These are phyloP conservation scores for Linnaemya vulpina DNA, from an alignment of 2,888 invertebrate species.

Conservation along the genomic window DNA sequence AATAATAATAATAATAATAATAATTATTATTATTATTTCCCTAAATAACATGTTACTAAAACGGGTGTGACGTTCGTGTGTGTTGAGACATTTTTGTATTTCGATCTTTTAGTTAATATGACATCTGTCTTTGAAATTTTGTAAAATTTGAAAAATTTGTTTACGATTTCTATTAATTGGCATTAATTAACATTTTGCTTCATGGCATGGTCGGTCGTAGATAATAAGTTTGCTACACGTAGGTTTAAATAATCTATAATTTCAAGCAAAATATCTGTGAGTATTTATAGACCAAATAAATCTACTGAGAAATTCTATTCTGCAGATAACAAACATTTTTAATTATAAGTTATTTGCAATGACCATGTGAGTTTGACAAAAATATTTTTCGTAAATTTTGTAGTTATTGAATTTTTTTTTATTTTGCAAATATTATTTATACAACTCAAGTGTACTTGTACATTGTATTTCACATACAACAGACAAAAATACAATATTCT, in stretches of 20 bases:
- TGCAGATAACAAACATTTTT: constrained; percentile 37
- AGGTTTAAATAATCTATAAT: not conserved
- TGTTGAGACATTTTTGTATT: no score
- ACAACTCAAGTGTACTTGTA: constrained; percentile 5
- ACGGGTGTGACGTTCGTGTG: no score
- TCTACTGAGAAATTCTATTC: constrained; percentile 10
- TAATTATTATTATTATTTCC: no score
- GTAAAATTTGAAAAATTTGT: constrained; percentile 6
- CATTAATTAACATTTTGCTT: constrained; percentile 45
- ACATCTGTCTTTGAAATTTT: not conserved
- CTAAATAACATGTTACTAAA: no score
- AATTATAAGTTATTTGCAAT: constrained; percentile 64
- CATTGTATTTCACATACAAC: constrained; percentile 15
- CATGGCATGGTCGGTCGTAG: not conserved
- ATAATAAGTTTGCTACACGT: no score
- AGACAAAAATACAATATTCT: constrained; percentile 6
- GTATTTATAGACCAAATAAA: constrained; percentile 20
- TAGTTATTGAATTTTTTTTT: not conserved
- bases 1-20: no score
- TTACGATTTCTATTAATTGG: constrained; percentile 24
- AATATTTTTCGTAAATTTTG: constrained; percentile 2
- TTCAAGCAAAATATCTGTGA: not conserved
- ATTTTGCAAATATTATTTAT: not conserved
- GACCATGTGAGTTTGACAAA: constrained; percentile 52
- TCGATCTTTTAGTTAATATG: not conserved